phyloP scores from a whole-genome alignment of 2,797 vertebrate genomes.

The Gouania willdenowi region DNA sequence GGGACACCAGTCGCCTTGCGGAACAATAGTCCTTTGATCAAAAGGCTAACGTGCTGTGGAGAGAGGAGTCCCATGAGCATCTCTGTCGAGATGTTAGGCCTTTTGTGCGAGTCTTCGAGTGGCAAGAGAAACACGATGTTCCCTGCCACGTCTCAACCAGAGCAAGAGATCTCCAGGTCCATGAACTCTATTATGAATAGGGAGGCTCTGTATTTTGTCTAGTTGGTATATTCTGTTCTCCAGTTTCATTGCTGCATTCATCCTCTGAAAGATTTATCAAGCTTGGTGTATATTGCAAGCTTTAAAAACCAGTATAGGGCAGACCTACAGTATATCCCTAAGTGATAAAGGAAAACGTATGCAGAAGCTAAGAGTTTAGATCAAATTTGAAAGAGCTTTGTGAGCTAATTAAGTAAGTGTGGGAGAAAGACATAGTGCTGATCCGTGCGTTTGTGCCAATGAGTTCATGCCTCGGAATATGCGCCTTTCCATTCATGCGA shows the following conservation, averaged over 20 bases:
- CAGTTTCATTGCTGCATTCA: slow-evolving; percentile 14
- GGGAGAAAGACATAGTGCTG: slow-evolving; percentile 52
- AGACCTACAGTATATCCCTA: slow-evolving; percentile 10
- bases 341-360: slow-evolving; percentile 20
- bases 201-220: slow-evolving; percentile 14
- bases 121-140: slow-evolving; percentile 40
- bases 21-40: slow-evolving; percentile 48
- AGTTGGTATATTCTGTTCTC: slow-evolving; percentile 29
- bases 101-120: slow-evolving; percentile 25
- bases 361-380: slow-evolving; percentile 34
- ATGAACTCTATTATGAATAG: slow-evolving; percentile 42
- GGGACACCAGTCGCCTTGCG: slow-evolving; percentile 13
- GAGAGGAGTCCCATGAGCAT: slow-evolving; percentile 38
- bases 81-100: slow-evolving; percentile 32
- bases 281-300: slow-evolving; percentile 10
- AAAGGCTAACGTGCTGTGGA: slow-evolving; percentile 51
- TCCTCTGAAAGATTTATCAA: slow-evolving; percentile 44
- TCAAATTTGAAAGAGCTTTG: slow-evolving; percentile 52
- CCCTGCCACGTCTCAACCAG: slow-evolving; percentile 31
- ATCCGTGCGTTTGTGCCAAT: slow-evolving; percentile 52
- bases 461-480: slow-evolving; percentile 44
- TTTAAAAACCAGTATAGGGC: slow-evolving; percentile 14
- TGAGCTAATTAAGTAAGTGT: slow-evolving; percentile 68
- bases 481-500: slow-evolving; percentile 40
- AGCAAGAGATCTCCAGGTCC: slow-evolving; percentile 51